Conservation (phyloP, 2,113 vertebrate species). For the Ammospiza caudacuta region DNA sequence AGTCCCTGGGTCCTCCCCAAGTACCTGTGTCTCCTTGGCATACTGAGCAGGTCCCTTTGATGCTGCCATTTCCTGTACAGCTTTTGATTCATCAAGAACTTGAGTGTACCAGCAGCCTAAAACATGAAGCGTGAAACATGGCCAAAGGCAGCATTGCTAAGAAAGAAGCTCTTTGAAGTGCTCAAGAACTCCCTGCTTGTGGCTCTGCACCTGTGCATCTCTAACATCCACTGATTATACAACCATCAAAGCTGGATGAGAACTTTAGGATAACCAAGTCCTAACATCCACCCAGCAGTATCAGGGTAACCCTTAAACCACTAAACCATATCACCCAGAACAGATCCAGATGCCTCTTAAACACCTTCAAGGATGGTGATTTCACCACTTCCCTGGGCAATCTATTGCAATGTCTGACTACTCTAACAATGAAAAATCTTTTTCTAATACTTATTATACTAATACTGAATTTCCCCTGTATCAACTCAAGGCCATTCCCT, state of each 20-base stretch:
- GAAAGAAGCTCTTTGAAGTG: background rate
- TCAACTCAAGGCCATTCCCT: background rate
- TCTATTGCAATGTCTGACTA: background rate
- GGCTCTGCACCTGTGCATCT: background rate
- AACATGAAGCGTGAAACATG: background rate
- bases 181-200: fast-evolving
- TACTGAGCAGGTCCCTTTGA: background rate
- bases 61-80: background rate
- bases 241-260: background rate
- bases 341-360: background rate
- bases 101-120: background rate
- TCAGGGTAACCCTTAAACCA: background rate
- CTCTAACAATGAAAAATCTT: background rate
- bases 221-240: background rate
- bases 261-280: background rate
- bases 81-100: background rate
- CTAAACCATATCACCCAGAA: background rate
- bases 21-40: background rate
- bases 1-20: background rate
- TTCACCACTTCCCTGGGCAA: background rate
- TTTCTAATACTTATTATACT: background rate
- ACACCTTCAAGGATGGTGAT: background rate
- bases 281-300: background rate
- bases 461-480: background rate
- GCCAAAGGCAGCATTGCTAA: background rate